phyloP scores from a whole-genome alignment of 2,888 invertebrate genomes.

The Erebia ligea region DNA sequence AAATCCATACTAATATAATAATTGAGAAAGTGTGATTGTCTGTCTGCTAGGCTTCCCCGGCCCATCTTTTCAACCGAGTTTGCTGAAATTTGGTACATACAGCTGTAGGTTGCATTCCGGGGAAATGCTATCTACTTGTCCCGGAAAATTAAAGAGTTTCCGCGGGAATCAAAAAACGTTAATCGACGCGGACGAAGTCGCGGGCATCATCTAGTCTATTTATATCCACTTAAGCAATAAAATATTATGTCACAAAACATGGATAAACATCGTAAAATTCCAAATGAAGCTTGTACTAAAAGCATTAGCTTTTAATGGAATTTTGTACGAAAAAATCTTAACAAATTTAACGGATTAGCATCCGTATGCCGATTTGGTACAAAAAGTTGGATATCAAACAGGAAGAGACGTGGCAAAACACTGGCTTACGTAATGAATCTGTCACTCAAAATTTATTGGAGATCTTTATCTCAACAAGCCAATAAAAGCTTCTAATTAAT shows the following conservation, averaged over 20 bases:
- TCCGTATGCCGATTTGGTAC: constrained; percentile 9
- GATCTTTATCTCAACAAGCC: constrained; percentile 68
- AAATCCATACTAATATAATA: too few species aligned
- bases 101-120: too few species aligned
- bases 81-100: too few species aligned
- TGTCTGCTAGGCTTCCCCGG: too few species aligned
- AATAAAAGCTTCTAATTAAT: constrained; percentile 72
- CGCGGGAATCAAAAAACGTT: too few species aligned
- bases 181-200: too few species aligned
- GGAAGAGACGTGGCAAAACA: constrained; percentile 65
- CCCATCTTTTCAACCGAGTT: too few species aligned
- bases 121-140: too few species aligned
- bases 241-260: neutral
- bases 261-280: constrained; percentile 17
- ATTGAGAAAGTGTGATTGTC: too few species aligned
- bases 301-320: constrained; percentile 17
- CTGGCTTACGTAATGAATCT: constrained; percentile 75
- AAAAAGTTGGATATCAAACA: constrained; percentile 41
- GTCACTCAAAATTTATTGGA: constrained; percentile 70
- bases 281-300: constrained; percentile 23
- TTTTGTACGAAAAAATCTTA: constrained; percentile 12
- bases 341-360: constrained; percentile 1
- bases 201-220: neutral
- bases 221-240: neutral
- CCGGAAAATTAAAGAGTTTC: too few species aligned